Conservation (phyloP, 2,113 vertebrate genomes). For the Clarias magur region DNA sequence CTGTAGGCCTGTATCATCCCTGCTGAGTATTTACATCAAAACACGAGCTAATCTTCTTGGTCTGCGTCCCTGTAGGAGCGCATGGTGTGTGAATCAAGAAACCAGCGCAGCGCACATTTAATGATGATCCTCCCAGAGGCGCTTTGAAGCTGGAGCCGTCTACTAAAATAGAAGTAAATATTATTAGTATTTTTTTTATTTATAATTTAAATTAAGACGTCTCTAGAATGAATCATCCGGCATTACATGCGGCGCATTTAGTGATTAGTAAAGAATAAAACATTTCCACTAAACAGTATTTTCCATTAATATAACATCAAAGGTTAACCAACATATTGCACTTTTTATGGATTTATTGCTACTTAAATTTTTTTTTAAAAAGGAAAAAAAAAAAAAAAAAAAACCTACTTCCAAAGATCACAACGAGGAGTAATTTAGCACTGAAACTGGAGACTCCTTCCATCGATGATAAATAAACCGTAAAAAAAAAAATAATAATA, state of each 20-base stretch:
- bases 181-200: neutral
- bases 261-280: neutral
- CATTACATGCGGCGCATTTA: neutral
- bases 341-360: neutral
- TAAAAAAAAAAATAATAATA: neutral
- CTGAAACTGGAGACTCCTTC: neutral
- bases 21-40: conserved; percentile 69
- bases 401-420: no score
- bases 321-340: neutral
- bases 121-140: conserved; percentile 48
- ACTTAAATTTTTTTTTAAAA: no score
- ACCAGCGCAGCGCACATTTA: conserved; percentile 57
- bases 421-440: neutral
- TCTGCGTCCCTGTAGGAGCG: conserved; percentile 61
- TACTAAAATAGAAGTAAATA: neutral
- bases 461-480: neutral
- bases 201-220: neutral
- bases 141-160: neutral
- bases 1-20: conserved; percentile 52
- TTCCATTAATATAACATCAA: neutral
- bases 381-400: no score
- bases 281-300: neutral
- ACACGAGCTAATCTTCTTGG: conserved; percentile 69
- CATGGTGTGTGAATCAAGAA: conserved; percentile 58
- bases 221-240: neutral